phyloP scores from a whole-genome alignment of 2,113 vertebrate genomes.

The Oxyruncus cristatus region DNA sequence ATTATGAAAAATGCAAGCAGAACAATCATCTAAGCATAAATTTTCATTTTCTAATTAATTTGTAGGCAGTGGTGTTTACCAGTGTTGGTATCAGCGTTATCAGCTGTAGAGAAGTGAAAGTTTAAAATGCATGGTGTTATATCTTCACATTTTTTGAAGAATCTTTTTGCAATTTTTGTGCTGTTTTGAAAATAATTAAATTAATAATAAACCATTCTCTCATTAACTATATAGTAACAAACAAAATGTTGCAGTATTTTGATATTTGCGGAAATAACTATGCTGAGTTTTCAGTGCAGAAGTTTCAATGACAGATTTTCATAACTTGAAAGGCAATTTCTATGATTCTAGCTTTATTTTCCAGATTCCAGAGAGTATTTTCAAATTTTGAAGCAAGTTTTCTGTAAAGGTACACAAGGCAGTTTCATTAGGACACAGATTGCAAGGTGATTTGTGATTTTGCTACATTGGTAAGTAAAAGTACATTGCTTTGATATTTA shows the following conservation, averaged over 20 bases:
- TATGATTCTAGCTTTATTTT: not conserved
- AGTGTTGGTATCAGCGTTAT: not conserved
- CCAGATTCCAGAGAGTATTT: not conserved
- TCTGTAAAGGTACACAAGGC: not conserved
- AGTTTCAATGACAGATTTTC: not conserved
- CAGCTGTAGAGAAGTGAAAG: not conserved
- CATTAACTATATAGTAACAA: not conserved
- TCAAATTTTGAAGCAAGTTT: not conserved
- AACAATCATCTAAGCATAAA: not conserved
- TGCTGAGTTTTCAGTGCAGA: not conserved
- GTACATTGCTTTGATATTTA: not conserved
- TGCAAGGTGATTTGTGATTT: not conserved
- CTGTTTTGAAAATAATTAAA: not conserved
- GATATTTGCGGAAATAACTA: not conserved
- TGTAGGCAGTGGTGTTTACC: not conserved
- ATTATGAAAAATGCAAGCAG: not conserved
- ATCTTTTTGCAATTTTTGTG: not conserved
- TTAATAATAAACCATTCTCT: not conserved
- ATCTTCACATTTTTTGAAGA: not conserved
- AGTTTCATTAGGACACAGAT: not conserved
- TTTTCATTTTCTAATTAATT: constrained; percentile 9
- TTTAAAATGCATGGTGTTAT: not conserved
- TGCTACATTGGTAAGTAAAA: not conserved
- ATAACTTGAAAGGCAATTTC: not conserved
- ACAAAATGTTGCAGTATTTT: not conserved